Conservation (phyloP, 1,140 invertebrate genomes). For the Euwallacea similis region DNA sequence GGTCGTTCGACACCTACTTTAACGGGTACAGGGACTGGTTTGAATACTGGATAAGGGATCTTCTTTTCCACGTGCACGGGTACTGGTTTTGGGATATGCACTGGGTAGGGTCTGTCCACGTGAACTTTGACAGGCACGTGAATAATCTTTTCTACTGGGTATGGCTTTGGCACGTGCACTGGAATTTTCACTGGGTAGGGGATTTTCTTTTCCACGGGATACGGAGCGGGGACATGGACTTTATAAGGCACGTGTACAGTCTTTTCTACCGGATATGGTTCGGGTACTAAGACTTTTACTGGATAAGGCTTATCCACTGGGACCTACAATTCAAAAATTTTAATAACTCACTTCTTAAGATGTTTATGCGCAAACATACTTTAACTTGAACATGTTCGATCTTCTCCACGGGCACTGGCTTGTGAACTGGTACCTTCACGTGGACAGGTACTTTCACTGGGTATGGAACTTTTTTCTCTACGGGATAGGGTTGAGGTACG, state of each 20-base stretch:
- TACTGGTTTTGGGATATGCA: conserved; percentile 55
- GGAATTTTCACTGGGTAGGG: conserved; percentile 64
- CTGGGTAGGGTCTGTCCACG: conserved; percentile 62
- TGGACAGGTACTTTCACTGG: conserved; percentile 67
- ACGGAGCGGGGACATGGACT: conserved; percentile 64
- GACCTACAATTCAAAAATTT: conserved; percentile 61
- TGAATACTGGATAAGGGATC: conserved; percentile 55
- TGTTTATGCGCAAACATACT: conserved; percentile 50
- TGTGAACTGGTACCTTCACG: conserved; percentile 64
- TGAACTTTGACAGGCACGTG: conserved; percentile 66
- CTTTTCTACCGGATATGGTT: conserved; percentile 70
- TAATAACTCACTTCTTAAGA: not conserved
- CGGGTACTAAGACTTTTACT: conserved; percentile 65
- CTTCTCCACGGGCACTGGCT: conserved; percentile 73
- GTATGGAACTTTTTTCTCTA: conserved; percentile 68
- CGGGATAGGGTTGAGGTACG: conserved; percentile 66
- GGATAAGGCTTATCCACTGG: conserved; percentile 67
- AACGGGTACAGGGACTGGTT: conserved; percentile 59
- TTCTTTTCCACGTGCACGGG: conserved; percentile 53
- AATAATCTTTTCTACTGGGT: conserved; percentile 61
- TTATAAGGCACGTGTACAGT: conserved; percentile 65
- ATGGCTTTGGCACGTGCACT: conserved; percentile 63
- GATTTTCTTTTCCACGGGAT: conserved; percentile 66
- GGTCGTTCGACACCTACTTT: conserved; percentile 60
- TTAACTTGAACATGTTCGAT: conserved; percentile 71